Conservation (phyloP, 2,113 vertebrate species). For the Strix uralensis region DNA sequence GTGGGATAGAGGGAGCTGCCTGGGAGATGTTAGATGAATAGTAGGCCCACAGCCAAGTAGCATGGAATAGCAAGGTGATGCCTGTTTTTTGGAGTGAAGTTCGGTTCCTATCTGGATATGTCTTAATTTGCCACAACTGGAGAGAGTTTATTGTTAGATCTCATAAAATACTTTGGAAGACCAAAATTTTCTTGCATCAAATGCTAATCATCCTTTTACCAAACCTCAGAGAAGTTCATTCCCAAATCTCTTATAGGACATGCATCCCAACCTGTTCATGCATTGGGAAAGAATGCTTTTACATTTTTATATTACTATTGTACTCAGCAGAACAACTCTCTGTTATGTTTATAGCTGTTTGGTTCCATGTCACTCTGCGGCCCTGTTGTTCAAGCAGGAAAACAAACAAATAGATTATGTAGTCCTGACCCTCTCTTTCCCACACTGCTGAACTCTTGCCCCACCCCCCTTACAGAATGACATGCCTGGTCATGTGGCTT, state of each 20-base stretch:
- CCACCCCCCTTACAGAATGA: not conserved
- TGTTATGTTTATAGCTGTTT: not conserved
- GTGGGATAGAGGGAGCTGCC: not conserved
- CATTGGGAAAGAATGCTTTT: not conserved
- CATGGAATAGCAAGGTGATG: not conserved
- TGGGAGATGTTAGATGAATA: not conserved
- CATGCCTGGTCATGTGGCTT: not conserved
- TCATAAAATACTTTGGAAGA: not conserved
- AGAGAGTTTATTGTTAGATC: not conserved
- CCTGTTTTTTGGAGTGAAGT: not conserved
- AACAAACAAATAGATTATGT: constrained; percentile 33
- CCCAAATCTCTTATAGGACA: not conserved
- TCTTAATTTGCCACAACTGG: not conserved
- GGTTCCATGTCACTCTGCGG: not conserved
- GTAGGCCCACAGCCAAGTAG: not conserved
- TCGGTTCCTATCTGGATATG: not conserved
- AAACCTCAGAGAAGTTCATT: not conserved
- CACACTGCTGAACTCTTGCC: constrained; percentile 8
- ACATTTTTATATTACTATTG: not conserved
- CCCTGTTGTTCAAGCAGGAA: constrained; percentile 7
- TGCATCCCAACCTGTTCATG: not conserved
- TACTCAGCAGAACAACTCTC: not conserved
- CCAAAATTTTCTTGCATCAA: not conserved
- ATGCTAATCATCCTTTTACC: not conserved
- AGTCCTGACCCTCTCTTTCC: constrained; percentile 31